These are phyloP conservation scores for Tachysurus fulvidraco DNA, from an alignment of 2,113 vertebrate species.

Conservation along the genomic window DNA sequence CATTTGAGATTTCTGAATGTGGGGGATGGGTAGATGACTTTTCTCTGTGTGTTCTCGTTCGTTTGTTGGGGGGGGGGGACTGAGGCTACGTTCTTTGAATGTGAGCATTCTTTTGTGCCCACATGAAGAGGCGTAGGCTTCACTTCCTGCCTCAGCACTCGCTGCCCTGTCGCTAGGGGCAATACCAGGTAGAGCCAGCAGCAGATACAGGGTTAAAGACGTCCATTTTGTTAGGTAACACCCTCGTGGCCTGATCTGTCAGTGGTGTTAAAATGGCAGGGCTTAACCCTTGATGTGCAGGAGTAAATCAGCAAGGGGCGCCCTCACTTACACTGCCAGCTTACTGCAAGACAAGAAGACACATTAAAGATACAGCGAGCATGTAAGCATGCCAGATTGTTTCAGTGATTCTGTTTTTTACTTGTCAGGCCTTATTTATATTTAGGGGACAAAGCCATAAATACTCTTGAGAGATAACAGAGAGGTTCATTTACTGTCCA, in stretches of 20 bases:
- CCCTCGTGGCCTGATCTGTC: slow-evolving; percentile 87
- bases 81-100: slow-evolving; percentile 46
- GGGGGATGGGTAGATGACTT: slow-evolving; percentile 53
- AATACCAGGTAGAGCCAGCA: slow-evolving; percentile 72
- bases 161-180: slow-evolving; percentile 67
- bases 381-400: background rate
- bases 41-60: slow-evolving; percentile 17
- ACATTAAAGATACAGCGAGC: slow-evolving; percentile 3
- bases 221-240: slow-evolving; percentile 95
- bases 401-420: slow-evolving; percentile 14
- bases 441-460: background rate
- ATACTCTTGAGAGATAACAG: background rate
- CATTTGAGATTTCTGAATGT: slow-evolving; percentile 51
- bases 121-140: slow-evolving; percentile 53
- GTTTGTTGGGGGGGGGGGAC: slow-evolving; percentile 16
- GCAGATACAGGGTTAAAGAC: slow-evolving; percentile 84
- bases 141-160: slow-evolving; percentile 63
- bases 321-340: slow-evolving; percentile 57
- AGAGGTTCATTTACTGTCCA: background rate
- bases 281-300: slow-evolving; percentile 83
- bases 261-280: slow-evolving; percentile 92
- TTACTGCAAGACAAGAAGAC: slow-evolving; percentile 30
- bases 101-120: slow-evolving; percentile 60
- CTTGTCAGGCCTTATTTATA: slow-evolving; percentile 16
- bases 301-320: slow-evolving; percentile 63